Evolutionary conservation across 2,888 invertebrate genomes (phyloP).

Genomic region (Spilarctia lutea): DNA sequence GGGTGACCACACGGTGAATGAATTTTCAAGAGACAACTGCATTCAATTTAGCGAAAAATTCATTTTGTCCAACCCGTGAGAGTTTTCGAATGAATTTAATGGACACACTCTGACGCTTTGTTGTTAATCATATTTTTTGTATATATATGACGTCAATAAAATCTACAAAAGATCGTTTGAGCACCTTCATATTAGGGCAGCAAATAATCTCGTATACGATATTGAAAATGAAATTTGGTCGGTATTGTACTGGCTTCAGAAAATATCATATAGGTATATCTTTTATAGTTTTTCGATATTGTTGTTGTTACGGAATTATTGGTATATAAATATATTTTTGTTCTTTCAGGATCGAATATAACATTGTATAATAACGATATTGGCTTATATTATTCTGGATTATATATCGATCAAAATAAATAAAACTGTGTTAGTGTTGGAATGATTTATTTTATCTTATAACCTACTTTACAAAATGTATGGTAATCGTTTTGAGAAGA

Average conservation of each 20-base stretch:
- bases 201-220: slow-evolving; percentile 41
- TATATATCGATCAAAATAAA: background rate
- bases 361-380: slow-evolving; percentile 1
- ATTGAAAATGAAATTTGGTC: slow-evolving; percentile 47
- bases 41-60: slow-evolving; percentile 64
- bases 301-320: background rate
- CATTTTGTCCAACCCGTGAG: slow-evolving; percentile 46
- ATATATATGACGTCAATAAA: slow-evolving; percentile 34
- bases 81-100: slow-evolving; percentile 58
- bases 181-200: slow-evolving; percentile 14
- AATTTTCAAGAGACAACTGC: slow-evolving; percentile 57
- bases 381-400: background rate
- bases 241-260: slow-evolving; percentile 42
- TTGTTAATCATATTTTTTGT: slow-evolving; percentile 43
- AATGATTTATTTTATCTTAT: background rate
- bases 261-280: slow-evolving; percentile 21
- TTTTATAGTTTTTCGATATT: slow-evolving; percentile 47
- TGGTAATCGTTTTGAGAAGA: no score
- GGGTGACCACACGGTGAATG: slow-evolving; percentile 53
- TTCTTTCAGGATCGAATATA: background rate
- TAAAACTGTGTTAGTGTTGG: background rate
- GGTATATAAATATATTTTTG: slow-evolving; percentile 41
- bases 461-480: background rate
- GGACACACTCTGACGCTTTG: slow-evolving; percentile 41
- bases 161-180: slow-evolving; percentile 10